Evolutionary conservation across 2,888 invertebrate genomes (phyloP).

Genomic region (Himalopsyche japonica): DNA sequence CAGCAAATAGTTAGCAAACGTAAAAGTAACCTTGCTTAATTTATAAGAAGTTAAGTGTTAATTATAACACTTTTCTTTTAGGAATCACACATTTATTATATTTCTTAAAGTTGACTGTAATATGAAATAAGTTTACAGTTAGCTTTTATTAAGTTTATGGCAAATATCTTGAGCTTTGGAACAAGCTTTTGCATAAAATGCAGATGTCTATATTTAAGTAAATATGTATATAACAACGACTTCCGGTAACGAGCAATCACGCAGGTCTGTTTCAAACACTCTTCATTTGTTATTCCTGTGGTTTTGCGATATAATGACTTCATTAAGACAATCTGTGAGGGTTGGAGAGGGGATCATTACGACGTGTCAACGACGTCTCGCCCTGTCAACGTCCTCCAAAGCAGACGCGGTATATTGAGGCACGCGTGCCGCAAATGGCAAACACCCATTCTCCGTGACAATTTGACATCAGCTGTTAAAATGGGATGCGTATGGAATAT

Average conservation of each 20-base stretch:
- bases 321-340: conserved; percentile 23
- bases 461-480: background rate
- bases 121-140: too few species aligned
- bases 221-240: background rate
- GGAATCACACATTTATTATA: too few species aligned
- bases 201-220: too few species aligned
- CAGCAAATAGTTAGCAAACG: too few species aligned
- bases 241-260: background rate
- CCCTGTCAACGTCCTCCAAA: background rate
- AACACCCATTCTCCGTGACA: background rate
- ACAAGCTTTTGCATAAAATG: too few species aligned
- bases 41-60: too few species aligned
- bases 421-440: background rate
- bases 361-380: background rate
- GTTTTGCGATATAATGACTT: conserved; percentile 21
- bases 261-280: background rate
- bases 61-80: too few species aligned
- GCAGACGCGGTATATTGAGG: background rate
- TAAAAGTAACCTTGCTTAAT: too few species aligned
- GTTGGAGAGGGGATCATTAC: background rate
- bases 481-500: background rate
- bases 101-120: too few species aligned
- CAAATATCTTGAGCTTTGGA: too few species aligned
- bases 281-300: conserved; percentile 21
- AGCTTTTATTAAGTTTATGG: too few species aligned